A percentile compares a stretch with the other conserved stretches of the same genome.
Evolutionary conservation across 2,888 invertebrate genomes (phyloP).

Genomic region (Autographa pulchrina): DNA sequence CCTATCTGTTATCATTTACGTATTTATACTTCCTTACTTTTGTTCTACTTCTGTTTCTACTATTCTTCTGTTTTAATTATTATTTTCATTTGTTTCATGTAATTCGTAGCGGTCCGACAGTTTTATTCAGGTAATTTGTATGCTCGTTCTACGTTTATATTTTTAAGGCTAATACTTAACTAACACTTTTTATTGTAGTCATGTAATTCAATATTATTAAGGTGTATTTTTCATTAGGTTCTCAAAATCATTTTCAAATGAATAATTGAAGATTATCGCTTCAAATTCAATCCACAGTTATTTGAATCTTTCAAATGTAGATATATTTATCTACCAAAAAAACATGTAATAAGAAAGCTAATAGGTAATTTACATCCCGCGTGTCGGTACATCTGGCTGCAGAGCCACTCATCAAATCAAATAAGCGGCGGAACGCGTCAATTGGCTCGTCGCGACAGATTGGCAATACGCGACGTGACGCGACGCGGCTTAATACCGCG

Average conservation of each 20-base stretch:
- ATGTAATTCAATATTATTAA: background rate
- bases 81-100: slow-evolving; percentile 87
- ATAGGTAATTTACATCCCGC: background rate
- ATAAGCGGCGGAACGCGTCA: slow-evolving; percentile 57
- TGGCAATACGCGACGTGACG: slow-evolving; percentile 75
- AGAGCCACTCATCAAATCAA: slow-evolving; percentile 54
- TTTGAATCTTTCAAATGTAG: background rate
- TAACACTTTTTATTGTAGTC: background rate
- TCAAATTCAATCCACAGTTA: no score
- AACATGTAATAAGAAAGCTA: background rate
- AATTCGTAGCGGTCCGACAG: slow-evolving; percentile 85
- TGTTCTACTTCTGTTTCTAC: slow-evolving; percentile 50
- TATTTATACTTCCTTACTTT: slow-evolving; percentile 9
- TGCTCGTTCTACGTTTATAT: slow-evolving; percentile 26
- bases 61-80: slow-evolving; percentile 67
- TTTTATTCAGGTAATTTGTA: slow-evolving; percentile 84
- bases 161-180: slow-evolving; percentile 7
- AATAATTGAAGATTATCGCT: no score
- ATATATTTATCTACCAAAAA: background rate
- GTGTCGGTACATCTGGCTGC: background rate
- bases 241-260: background rate
- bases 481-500: slow-evolving; percentile 59
- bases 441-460: slow-evolving; percentile 75
- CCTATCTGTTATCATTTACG: slow-evolving; percentile 9
- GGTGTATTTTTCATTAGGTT: background rate